phyloP scores from a whole-genome alignment of 2,113 vertebrate species.

The Alligator sinensis region DNA sequence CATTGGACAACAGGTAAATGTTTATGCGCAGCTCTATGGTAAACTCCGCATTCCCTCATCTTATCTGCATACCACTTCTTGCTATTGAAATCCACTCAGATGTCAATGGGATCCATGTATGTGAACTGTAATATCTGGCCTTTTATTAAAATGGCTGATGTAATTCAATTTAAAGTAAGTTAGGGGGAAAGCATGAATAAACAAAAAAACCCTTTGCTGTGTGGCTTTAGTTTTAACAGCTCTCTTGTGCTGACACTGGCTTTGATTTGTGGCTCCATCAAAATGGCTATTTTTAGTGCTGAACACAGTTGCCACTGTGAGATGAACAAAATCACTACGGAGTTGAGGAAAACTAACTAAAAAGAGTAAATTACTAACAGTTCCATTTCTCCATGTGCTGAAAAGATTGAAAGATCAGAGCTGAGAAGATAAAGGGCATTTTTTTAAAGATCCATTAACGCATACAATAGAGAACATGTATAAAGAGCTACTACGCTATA shows the following conservation, averaged over 20 bases:
- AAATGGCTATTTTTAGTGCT: not conserved
- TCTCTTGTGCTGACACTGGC: not conserved
- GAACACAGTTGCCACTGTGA: not conserved
- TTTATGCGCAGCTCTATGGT: not conserved
- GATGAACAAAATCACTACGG: not conserved
- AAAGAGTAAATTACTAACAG: not conserved
- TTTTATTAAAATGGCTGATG: slow-evolving; percentile 6
- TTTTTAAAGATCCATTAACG: not conserved
- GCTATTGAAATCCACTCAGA: not conserved
- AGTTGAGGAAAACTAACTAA: slow-evolving; percentile 7
- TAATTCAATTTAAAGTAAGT: not conserved
- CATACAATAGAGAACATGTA: not conserved
- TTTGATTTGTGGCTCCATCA: slow-evolving; percentile 25
- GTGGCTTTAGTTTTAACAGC: not conserved
- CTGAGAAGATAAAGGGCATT: not conserved
- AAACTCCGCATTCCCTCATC: not conserved
- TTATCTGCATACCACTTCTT: not conserved
- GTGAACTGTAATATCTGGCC: not conserved
- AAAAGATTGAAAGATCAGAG: not conserved
- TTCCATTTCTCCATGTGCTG: not conserved
- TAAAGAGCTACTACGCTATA: not conserved
- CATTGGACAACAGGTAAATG: not conserved
- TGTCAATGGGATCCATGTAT: not conserved
- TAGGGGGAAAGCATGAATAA: not conserved
- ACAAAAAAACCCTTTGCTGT: not conserved